Evolutionary conservation across 2,888 invertebrate species (phyloP).

Genomic region (Nomada ferruginata): DNA sequence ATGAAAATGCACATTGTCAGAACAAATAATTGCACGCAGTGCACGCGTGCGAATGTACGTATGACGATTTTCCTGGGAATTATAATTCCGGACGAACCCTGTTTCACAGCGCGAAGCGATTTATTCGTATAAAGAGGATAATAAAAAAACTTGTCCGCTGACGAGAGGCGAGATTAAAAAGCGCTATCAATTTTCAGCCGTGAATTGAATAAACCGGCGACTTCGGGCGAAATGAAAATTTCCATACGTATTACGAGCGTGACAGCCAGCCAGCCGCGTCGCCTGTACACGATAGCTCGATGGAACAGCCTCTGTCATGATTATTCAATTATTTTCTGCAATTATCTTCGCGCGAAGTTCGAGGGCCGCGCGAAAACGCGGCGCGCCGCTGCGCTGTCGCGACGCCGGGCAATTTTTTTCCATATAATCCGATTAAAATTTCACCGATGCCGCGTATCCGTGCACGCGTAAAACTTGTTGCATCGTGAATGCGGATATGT

Average conservation of each 20-base stretch:
- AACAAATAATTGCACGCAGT: not conserved
- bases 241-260: constrained; percentile 34
- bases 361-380: constrained; percentile 32
- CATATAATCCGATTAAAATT: constrained; percentile 57
- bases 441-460: constrained; percentile 49
- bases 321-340: constrained; percentile 55
- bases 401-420: constrained; percentile 28
- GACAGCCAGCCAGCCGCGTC: constrained; percentile 8
- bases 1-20: not conserved
- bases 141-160: not conserved
- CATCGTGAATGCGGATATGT: constrained; percentile 32
- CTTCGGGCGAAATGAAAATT: constrained; percentile 41
- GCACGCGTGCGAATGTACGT: no score
- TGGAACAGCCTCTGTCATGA: constrained; percentile 24
- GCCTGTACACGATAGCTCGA: not conserved
- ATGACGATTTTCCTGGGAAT: not conserved
- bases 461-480: constrained; percentile 52
- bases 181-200: constrained; percentile 32
- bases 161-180: constrained; percentile 33
- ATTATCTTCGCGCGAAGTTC: constrained; percentile 45
- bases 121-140: not conserved
- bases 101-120: constrained; percentile 3
- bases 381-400: constrained; percentile 7
- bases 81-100: not conserved
- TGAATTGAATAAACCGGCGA: constrained; percentile 31